These are phyloP conservation scores for Hanleya hanleyi DNA, from an alignment of 2,888 invertebrate genomes.

Conservation along the genomic window DNA sequence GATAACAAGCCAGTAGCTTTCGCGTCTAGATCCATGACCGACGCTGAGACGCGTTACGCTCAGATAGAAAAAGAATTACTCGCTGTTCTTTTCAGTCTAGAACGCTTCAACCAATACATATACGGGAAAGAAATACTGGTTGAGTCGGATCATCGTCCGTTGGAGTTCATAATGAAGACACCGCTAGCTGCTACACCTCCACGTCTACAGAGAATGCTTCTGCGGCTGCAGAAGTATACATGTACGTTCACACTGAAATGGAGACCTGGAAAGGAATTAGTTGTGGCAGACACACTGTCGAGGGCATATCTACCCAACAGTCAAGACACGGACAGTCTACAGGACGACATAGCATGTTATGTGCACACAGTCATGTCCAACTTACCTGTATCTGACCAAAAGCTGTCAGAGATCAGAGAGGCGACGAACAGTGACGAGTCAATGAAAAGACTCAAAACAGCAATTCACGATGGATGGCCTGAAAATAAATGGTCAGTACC, in stretches of 20 bases:
- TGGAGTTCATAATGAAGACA: constrained; percentile 23
- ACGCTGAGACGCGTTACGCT: constrained; percentile 17
- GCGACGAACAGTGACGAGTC: constrained; percentile 24
- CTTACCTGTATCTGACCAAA: constrained; percentile 30
- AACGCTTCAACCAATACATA: constrained; percentile 11
- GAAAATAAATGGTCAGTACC: constrained; percentile 14
- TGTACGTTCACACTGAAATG: not conserved
- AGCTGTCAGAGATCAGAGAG: constrained; percentile 26
- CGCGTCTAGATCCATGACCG: constrained; percentile 14
- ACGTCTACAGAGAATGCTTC: constrained; percentile 15
- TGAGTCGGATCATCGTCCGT: constrained; percentile 21
- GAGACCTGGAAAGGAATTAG: not conserved
- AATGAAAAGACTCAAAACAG: not conserved
- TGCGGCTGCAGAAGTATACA: constrained; percentile 19
- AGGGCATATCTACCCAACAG: not conserved
- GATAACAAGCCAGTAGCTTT: constrained; percentile 15
- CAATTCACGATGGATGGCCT: constrained; percentile 16
- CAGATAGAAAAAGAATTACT: constrained; percentile 27
- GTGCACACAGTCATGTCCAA: constrained; percentile 30
- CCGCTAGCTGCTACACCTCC: not conserved
- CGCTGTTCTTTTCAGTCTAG: not conserved
- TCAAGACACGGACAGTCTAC: not conserved
- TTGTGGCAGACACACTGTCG: not conserved
- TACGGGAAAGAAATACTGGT: constrained; percentile 10
- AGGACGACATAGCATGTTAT: constrained; percentile 24